A percentile compares a stretch with the other conserved stretches of the same genome.
Conservation (phyloP, 2,797 vertebrate genomes). For the Cossypha dichroa region DNA sequence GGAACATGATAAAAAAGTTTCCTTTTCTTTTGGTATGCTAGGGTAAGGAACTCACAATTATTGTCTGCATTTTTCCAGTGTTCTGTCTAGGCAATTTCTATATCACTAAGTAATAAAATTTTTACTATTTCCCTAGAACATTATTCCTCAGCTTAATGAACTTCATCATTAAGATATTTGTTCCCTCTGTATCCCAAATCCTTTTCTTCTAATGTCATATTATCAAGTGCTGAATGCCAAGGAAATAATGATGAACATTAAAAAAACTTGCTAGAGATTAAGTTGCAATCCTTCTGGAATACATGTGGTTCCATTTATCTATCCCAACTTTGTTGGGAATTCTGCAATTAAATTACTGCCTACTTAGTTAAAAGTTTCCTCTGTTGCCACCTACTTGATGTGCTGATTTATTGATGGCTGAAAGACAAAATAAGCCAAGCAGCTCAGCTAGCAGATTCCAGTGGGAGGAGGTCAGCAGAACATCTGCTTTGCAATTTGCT, state of each 20-base stretch:
- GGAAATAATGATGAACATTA: not conserved
- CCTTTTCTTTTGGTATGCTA: not conserved
- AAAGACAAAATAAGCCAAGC: conserved; percentile 4
- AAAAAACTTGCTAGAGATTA: not conserved
- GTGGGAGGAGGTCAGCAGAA: conserved; percentile 1
- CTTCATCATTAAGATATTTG: not conserved
- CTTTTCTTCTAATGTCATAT: not conserved
- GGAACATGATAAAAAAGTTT: not conserved
- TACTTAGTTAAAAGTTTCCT: not conserved
- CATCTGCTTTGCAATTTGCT: conserved; percentile 17
- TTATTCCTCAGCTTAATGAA: not conserved
- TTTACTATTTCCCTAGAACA: not conserved
- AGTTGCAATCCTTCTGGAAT: not conserved
- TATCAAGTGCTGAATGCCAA: not conserved
- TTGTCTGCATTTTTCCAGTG: not conserved
- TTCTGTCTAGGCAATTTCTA: not conserved
- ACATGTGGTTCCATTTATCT: not conserved
- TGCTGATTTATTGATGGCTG: conserved; percentile 11
- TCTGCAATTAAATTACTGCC: not conserved
- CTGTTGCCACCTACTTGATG: not conserved
- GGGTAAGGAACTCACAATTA: not conserved
- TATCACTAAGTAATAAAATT: not conserved
- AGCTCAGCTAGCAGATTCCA: not conserved
- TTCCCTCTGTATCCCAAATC: not conserved
- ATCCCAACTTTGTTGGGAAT: not conserved